Percentiles rank a stretch among this genome's conserved stretches.
phyloP scores from a whole-genome alignment of 2,113 vertebrate genomes.

The Lamprologus callipterus region DNA sequence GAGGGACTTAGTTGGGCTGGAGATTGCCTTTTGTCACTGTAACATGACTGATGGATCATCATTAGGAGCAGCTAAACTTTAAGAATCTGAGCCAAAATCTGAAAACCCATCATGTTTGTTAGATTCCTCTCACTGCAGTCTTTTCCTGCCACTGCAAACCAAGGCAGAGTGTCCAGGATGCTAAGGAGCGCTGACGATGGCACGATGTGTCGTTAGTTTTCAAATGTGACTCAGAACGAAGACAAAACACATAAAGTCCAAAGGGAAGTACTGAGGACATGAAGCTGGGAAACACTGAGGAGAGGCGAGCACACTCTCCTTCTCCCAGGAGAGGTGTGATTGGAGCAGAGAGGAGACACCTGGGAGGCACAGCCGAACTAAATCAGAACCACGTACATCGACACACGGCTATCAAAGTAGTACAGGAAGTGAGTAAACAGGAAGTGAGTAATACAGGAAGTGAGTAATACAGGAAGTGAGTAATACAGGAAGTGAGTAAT shows the following conservation, averaged over 20 bases:
- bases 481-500: not conserved
- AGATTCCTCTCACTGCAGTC: not conserved
- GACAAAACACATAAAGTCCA: not conserved
- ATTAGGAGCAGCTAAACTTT: not conserved
- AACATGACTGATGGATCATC: not conserved
- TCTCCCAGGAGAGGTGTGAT: not conserved
- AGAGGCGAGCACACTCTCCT: rapidly evolving
- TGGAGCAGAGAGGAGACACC: not conserved
- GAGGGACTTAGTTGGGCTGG: not conserved
- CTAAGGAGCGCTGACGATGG: not conserved
- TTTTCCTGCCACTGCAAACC: not conserved
- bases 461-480: not conserved
- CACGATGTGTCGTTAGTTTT: not conserved
- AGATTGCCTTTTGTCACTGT: not conserved
- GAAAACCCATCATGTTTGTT: not conserved
- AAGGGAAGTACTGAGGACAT: not conserved
- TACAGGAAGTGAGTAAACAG: not conserved
- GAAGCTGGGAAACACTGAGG: not conserved
- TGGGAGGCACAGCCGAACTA: not conserved
- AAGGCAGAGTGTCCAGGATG: not conserved
- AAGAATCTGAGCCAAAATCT: not conserved
- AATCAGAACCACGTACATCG: not conserved
- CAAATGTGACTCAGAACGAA: not conserved
- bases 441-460: not conserved
- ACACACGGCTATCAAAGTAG: not conserved